A percentile compares a stretch with the other conserved stretches of the same genome.
Evolutionary conservation across 2,888 invertebrate genomes (phyloP).

Genomic region (Mythimna vitellina): DNA sequence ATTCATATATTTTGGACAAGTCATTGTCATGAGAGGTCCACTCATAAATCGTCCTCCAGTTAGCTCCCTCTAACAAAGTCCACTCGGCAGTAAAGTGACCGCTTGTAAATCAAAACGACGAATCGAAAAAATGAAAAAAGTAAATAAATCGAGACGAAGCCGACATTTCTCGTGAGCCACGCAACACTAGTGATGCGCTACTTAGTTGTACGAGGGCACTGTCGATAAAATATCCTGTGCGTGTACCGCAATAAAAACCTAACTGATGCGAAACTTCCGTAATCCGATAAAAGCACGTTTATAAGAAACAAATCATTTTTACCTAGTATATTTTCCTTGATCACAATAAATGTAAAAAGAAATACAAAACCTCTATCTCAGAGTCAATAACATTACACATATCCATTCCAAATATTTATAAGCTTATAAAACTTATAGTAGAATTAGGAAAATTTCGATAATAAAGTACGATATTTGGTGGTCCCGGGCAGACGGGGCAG

Average conservation of each 20-base stretch:
- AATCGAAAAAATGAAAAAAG: conserved; percentile 84
- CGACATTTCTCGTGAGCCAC: conserved; percentile 80
- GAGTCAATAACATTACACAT: conserved; percentile 43
- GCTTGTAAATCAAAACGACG: conserved; percentile 89
- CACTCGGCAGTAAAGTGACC: conserved; percentile 86
- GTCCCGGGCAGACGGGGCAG: conserved; percentile 57
- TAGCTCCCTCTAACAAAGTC: conserved; percentile 87
- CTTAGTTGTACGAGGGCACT: conserved; percentile 50
- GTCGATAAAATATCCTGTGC: conserved; percentile 66
- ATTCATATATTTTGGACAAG: conserved; percentile 84
- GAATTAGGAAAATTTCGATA: conserved; percentile 64
- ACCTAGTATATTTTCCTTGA: conserved; percentile 19
- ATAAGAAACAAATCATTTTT: conserved; percentile 31
- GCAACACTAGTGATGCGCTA: conserved; percentile 75
- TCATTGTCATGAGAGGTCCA: conserved; percentile 81
- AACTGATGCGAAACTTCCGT: conserved; percentile 47
- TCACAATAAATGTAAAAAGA: conserved; percentile 16
- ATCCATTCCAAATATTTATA: conserved; percentile 57
- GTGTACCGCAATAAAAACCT: conserved; percentile 38
- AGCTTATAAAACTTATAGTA: conserved; percentile 60
- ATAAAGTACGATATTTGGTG: conserved; percentile 66
- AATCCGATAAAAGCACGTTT: conserved; percentile 32
- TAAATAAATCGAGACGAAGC: conserved; percentile 79
- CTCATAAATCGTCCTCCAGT: conserved; percentile 87
- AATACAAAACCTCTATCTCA: conserved; percentile 32